Evolutionary conservation across 1,140 invertebrate genomes (phyloP).

Genomic region (Hyposmocoma kahamanoa): DNA sequence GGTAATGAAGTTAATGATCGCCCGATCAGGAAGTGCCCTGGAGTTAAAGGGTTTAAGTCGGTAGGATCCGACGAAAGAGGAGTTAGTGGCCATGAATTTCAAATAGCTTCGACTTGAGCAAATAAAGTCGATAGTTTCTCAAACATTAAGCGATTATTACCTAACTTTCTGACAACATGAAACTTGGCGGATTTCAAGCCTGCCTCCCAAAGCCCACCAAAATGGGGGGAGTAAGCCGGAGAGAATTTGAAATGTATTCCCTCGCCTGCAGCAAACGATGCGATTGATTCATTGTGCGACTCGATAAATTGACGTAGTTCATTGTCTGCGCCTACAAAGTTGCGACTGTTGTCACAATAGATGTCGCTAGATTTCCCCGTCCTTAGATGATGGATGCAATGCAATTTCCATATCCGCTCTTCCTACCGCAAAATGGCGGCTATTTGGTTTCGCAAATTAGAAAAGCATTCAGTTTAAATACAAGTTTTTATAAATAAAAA

Average conservation of each 20-base stretch:
- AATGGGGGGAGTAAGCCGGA: conserved; percentile 31
- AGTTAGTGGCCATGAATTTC: conserved; percentile 17
- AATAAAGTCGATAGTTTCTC: conserved; percentile 34
- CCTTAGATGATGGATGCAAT: conserved; percentile 9
- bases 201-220: conserved; percentile 31
- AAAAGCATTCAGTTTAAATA: too few relatives aligned
- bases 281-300: conserved; percentile 5
- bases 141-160: conserved; percentile 21
- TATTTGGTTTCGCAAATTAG: too few relatives aligned
- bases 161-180: conserved; percentile 24
- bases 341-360: conserved; percentile 6
- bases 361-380: conserved; percentile 8
- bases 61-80: conserved; percentile 10
- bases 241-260: too few relatives aligned
- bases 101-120: conserved; percentile 21
- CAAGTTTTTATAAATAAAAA: too few relatives aligned
- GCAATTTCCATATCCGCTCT: conserved; percentile 14
- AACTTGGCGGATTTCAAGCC: conserved; percentile 24
- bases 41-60: conserved; percentile 9
- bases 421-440: too few relatives aligned
- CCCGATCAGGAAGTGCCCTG: conserved; percentile 16
- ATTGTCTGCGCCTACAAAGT: conserved; percentile 10
- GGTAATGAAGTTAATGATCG: conserved; percentile 8
- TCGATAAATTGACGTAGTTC: not conserved
- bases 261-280: too few relatives aligned